Conservation (phyloP, 2,888 invertebrate species). For the Diabrotica balteata region DNA sequence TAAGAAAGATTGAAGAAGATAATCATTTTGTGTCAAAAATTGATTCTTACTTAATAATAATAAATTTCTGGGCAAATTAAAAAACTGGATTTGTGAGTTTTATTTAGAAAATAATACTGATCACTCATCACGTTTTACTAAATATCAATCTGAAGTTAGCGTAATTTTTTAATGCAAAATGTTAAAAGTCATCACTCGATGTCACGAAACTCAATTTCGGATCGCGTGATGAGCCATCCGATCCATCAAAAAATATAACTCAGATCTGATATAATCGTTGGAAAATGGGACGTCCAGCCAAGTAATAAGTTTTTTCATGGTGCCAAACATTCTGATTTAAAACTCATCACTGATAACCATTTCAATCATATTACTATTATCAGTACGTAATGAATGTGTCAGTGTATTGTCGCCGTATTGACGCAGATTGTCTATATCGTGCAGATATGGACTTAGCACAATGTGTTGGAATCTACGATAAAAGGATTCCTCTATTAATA, state of each 20-base stretch:
- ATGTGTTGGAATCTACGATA: not conserved
- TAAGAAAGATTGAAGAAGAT: too few species aligned
- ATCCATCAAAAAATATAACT: conserved; percentile 23
- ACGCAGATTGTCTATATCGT: not conserved
- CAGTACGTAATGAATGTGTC: conserved; percentile 57
- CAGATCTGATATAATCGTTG: conserved; percentile 28
- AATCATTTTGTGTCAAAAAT: too few species aligned
- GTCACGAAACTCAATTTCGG: conserved; percentile 12
- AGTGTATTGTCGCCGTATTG: conserved; percentile 44
- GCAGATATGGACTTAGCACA: conserved; percentile 6
- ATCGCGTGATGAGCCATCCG: conserved; percentile 12
- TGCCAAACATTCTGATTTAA: conserved; percentile 43
- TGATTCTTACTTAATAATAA: too few species aligned
- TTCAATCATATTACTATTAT: conserved; percentile 52
- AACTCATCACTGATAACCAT: conserved; percentile 54
- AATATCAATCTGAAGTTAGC: too few species aligned
- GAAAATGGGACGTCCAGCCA: conserved; percentile 25
- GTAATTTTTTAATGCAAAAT: not conserved
- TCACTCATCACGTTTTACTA: too few species aligned
- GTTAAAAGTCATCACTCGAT: conserved; percentile 3
- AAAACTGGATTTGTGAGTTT: too few species aligned
- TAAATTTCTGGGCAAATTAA: too few species aligned
- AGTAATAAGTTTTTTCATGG: conserved; percentile 32
- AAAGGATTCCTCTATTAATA: too few species aligned
- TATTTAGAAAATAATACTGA: too few species aligned